Percentiles rank a stretch among this genome's conserved stretches.
Conservation (phyloP, 2,888 invertebrate species). For the Ochlodes sylvanus region DNA sequence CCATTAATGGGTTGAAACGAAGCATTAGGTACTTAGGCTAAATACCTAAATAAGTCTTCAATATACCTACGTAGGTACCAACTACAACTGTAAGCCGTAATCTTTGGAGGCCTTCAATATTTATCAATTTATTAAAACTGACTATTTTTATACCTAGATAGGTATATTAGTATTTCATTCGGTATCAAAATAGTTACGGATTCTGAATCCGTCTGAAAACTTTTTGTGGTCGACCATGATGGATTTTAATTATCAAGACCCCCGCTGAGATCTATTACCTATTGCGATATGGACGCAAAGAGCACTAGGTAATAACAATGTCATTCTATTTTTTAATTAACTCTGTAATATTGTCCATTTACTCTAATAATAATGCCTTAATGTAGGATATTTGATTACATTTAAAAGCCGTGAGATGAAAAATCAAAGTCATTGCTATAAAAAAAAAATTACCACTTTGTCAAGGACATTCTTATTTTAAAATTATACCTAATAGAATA, state of each 20-base stretch:
- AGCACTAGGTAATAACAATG: conserved; percentile 7
- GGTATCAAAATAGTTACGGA: neutral
- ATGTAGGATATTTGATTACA: neutral
- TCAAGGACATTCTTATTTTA: conserved; percentile 11
- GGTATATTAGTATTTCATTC: neutral
- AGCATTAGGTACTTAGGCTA: too few species aligned
- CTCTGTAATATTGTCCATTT: neutral
- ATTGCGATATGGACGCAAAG: neutral
- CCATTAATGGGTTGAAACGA: too few species aligned
- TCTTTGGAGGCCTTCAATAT: too few species aligned
- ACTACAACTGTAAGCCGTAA: too few species aligned
- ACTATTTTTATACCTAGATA: too few species aligned
- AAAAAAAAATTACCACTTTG: neutral
- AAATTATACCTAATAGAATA: conserved; percentile 18
- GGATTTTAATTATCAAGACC: conserved; percentile 5
- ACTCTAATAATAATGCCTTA: neutral
- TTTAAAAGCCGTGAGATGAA: conserved; percentile 11
- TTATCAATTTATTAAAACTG: too few species aligned
- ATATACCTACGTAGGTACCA: too few species aligned
- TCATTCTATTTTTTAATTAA: conserved; percentile 5
- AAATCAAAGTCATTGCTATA: neutral
- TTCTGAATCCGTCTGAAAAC: neutral
- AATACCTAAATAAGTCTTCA: too few species aligned
- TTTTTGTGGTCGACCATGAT: neutral
- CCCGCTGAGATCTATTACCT: neutral